Evolutionary conservation across 2,797 vertebrate species (phyloP), one percentile per base, ranked within the genome.

Genomic region (Ispidina picta): DNA sequence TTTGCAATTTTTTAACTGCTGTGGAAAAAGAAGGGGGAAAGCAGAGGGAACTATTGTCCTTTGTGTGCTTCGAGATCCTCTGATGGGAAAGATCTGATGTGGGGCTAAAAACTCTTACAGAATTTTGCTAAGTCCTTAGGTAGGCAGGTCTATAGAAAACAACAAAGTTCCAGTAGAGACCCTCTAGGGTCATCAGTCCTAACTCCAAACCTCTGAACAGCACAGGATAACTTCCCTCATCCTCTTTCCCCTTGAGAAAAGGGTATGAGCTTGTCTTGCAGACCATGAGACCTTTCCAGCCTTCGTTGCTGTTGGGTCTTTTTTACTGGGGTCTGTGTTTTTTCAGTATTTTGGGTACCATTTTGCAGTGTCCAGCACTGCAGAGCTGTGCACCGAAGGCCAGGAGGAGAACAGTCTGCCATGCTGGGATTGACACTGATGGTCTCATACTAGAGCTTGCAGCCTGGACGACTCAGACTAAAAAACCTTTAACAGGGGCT

Each of bases 321-420:
- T 85, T 33, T 51, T 13, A 35, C 29, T 31, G n/a, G 1, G 5
- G 7, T 3, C 11, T 0, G 7, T 37, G 41, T 2, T 62, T 17
- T 31, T 44, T 11, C 5, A 16, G 51, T 16, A 3, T 15, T 69
- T 65, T 12, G 43, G 66, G 69, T 7, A 2, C 5, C n/a, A 0
- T 6, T 71, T 49, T 21, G n/a, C 54, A 17, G 0, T 5, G 15
- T 20, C 16, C 65, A 16, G 65, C 10, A 13, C 52, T 55, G n/a
- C 54, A 33, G 54, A n/a, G 76, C 62, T 48, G 48, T 2, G 46
- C 4, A 1, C 37, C 8, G 51, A 0, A 9, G 15, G 44, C 20
- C 26, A 62, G 49, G 58, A 37, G n/a, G 52, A 20, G 72, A 9
- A 9, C 6, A 0, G 10, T 20, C 28, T 41, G 60, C n/a, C 56